phyloP scores from a whole-genome alignment of 2,888 invertebrate genomes.

The Platycheirus albimanus region DNA sequence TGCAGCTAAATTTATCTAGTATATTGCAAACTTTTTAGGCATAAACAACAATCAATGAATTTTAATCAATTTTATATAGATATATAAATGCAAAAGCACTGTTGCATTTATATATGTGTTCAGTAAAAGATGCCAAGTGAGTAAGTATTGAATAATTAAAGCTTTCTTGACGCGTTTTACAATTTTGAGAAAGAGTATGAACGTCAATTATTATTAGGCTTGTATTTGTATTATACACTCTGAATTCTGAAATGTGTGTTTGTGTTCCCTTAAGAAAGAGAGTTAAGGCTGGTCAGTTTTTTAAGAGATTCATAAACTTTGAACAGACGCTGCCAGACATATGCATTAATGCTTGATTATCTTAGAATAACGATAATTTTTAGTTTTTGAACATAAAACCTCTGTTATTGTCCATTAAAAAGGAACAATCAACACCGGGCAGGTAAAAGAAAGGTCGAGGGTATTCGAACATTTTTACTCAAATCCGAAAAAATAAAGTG shows the following conservation, averaged over 20 bases:
- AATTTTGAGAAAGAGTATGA: background rate
- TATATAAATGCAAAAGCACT: conserved; percentile 34
- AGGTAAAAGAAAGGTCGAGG: too few relatives aligned
- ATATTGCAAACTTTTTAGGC: background rate
- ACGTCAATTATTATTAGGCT: conserved; percentile 1
- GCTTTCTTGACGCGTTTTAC: conserved; percentile 34
- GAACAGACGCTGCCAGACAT: conserved; percentile 2
- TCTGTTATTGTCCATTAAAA: too few relatives aligned
- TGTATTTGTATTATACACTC: background rate
- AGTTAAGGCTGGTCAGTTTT: conserved; percentile 37
- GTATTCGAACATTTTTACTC: too few relatives aligned
- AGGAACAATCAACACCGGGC: too few relatives aligned
- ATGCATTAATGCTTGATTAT: too few relatives aligned
- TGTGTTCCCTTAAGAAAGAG: conserved; percentile 23
- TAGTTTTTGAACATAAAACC: too few relatives aligned
- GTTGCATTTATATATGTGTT: conserved; percentile 51
- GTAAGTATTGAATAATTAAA: conserved; percentile 16
- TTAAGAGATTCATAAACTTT: background rate
- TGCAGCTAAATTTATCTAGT: conserved; percentile 20
- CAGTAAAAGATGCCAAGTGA: background rate
- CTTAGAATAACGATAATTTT: too few relatives aligned
- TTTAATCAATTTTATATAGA: conserved; percentile 9
- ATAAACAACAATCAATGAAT: conserved; percentile 19
- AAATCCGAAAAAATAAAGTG: too few relatives aligned
- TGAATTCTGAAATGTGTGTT: background rate